phyloP scores from a whole-genome alignment of 53 echinoderm and acorn worm species.

The Echinometra lucunter region DNA sequence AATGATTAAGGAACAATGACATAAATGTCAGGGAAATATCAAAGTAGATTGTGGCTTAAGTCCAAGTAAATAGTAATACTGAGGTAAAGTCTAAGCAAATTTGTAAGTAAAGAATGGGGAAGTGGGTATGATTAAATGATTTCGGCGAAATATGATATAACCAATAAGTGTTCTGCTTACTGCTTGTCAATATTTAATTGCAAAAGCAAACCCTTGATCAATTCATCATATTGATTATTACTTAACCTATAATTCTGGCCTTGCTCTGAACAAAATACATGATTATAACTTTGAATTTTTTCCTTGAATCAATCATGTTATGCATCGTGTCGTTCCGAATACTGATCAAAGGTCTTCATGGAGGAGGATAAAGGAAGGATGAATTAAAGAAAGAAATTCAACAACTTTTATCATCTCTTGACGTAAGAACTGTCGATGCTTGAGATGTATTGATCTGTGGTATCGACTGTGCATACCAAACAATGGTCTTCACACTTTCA shows the following conservation, averaged over 20 bases:
- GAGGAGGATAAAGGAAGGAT: neutral
- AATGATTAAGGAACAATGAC: neutral
- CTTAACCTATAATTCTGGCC: neutral
- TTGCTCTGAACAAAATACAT: neutral
- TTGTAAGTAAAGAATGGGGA: neutral
- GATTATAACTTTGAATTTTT: neutral
- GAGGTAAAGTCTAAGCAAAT: neutral
- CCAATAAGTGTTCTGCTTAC: neutral
- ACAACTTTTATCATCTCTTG: neutral
- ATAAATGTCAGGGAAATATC: neutral
- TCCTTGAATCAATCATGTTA: neutral
- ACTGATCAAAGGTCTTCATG: neutral
- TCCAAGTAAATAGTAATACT: neutral
- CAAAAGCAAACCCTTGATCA: neutral
- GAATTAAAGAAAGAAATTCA: neutral
- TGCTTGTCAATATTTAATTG: neutral
- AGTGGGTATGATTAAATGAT: neutral
- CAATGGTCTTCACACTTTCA: slow-evolving; percentile 37
- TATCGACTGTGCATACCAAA: neutral
- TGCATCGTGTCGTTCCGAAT: neutral
- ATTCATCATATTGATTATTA: neutral
- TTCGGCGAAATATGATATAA: neutral
- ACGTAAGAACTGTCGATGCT: neutral
- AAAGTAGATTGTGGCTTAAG: neutral
- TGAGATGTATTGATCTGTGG: neutral